Percentiles rank a stretch among this genome's conserved stretches.
phyloP scores from a whole-genome alignment of 2,797 vertebrate genomes.

The Rhincodon typus region DNA sequence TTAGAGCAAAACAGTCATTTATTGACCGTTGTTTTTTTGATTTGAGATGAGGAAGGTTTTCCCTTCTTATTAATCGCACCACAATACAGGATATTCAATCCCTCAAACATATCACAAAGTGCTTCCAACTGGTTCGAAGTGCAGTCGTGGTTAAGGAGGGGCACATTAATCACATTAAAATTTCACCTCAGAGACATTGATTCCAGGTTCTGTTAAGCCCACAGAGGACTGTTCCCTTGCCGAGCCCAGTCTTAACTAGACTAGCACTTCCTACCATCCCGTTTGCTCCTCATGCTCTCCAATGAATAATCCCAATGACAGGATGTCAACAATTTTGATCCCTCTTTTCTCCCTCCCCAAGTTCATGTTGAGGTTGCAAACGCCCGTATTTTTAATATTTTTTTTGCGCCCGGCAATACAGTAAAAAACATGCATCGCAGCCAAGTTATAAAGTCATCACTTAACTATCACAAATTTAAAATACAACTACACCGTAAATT shows the following conservation, averaged over 20 bases:
- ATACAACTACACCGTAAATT: slow-evolving; percentile 11
- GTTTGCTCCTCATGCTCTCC: background rate
- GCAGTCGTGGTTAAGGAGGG: background rate
- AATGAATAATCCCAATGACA: too few relatives aligned
- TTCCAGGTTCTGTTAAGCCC: background rate
- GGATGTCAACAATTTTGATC: background rate
- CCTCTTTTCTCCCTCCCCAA: background rate
- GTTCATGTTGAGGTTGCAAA: background rate
- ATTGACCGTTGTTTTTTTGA: background rate
- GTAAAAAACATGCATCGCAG: slow-evolving; percentile 21
- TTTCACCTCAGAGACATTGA: background rate
- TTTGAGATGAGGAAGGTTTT: background rate
- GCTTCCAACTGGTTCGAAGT: background rate
- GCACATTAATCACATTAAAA: background rate
- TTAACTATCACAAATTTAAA: slow-evolving; percentile 22
- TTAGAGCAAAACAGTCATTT: background rate
- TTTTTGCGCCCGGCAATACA: background rate
- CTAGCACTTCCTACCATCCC: background rate
- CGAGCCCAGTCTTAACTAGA: too few relatives aligned
- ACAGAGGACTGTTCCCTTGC: background rate
- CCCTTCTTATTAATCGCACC: background rate
- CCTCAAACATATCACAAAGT: background rate
- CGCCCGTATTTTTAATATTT: background rate
- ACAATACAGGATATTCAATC: background rate
- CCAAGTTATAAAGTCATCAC: slow-evolving; percentile 18